Conservation (phyloP, 2,113 vertebrate species). For the Noturus placidus region DNA sequence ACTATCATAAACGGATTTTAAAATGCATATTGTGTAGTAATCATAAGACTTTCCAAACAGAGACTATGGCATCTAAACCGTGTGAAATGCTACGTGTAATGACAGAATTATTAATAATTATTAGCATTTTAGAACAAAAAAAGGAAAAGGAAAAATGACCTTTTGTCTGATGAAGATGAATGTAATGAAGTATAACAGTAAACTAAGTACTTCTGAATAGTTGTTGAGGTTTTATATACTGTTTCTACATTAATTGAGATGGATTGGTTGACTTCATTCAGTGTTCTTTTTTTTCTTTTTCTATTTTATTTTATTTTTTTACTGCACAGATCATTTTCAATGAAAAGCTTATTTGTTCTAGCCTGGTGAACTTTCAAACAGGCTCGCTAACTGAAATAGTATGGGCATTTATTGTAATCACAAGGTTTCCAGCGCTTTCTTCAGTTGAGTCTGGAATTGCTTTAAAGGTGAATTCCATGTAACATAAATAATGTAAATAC, state of each 20-base stretch:
- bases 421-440: conserved; percentile 10
- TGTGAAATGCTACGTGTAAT: not conserved
- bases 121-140: too few species aligned
- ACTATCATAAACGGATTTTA: not conserved
- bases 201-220: not conserved
- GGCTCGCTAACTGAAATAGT: not conserved
- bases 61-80: not conserved
- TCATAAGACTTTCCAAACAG: not conserved
- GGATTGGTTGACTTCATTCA: not conserved
- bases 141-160: too few species aligned
- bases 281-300: not conserved
- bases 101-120: too few species aligned
- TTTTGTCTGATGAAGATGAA: too few species aligned
- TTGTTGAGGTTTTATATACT: not conserved
- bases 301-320: not conserved
- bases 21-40: not conserved
- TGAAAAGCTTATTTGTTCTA: not conserved
- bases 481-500: not conserved
- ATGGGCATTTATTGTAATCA: conserved; percentile 1
- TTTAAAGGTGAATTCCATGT: not conserved
- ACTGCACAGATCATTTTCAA: not conserved
- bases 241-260: not conserved
- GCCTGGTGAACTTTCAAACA: not conserved
- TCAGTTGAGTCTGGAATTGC: not conserved
- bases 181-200: not conserved